Evolutionary conservation across 2,888 invertebrate species (phyloP).

Genomic region (Perdita meconis): DNA sequence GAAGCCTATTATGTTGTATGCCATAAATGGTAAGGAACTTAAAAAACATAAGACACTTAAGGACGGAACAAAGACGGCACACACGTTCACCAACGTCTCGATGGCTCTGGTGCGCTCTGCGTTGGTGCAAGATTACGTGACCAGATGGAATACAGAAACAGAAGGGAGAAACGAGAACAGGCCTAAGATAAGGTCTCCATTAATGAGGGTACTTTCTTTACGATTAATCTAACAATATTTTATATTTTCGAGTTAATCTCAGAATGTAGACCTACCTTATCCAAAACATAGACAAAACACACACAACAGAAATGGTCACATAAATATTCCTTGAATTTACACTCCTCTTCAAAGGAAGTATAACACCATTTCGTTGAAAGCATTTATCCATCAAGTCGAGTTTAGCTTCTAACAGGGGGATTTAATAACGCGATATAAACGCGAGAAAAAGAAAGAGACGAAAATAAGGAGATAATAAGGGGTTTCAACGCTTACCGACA

Average conservation of each 20-base stretch:
- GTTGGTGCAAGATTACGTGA: not conserved
- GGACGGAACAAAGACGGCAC: conserved; percentile 79
- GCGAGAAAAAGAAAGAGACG: conserved; percentile 25
- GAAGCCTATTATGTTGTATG: conserved; percentile 84
- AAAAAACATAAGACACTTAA: conserved; percentile 76
- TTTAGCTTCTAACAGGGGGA: conserved; percentile 26
- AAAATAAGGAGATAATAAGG: conserved; percentile 42
- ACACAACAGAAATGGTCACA: no score
- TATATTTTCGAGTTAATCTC: no score
- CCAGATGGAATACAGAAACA: not conserved
- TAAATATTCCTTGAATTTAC: no score
- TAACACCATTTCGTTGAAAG: no score
- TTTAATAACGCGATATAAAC: conserved; percentile 43
- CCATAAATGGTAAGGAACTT: conserved; percentile 70
- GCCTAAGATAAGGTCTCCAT: no score
- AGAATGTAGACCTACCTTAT: no score
- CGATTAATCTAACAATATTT: no score
- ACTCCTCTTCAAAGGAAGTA: no score
- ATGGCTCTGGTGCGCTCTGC: conserved; percentile 2
- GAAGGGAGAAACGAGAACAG: not conserved
- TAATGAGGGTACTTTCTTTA: no score
- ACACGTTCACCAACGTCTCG: conserved; percentile 58
- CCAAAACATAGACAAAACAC: no score
- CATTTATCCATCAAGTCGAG: no score
- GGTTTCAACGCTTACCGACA: conserved; percentile 79